Evolutionary conservation across 1,140 invertebrate species (phyloP), one percentile per base, ranked within the genome.

Genomic region (Plodia interpunctella): DNA sequence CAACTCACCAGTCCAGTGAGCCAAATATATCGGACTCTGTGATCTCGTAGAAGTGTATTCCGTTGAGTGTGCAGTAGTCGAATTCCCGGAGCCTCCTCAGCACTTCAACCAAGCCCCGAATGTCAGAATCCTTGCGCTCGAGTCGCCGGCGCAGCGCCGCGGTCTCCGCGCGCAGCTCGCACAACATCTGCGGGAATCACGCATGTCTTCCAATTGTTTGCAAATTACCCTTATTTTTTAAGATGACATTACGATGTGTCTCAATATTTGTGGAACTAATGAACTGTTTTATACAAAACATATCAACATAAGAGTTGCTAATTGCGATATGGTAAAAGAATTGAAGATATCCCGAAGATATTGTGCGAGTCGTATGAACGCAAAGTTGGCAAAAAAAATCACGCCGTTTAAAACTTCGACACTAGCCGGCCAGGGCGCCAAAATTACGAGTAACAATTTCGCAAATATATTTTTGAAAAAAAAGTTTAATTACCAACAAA

Each of bases 21-120:
- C 85, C 85, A 49, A 83, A 88, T 62, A 88, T 88, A 56, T 88
- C 82, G 0, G 76, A 80, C 51, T 88, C 74, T 6, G 83, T 83
- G 72, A 88, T 73, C 32, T 88, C 85, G 56, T 80, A 77, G 70
- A 88, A 88, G 64, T 81, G 82, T 65, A 88, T 87, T 13, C 74
- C 80, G 51, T 78, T 72, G 10, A 78, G 72, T 3, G 78, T 72
- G 69, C 75, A 76, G 61, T 70, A 65, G 70, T 86, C 83, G 54
- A 72, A 74, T 35, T 88, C 83, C 0, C 85, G 64, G n/a, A 88
- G 70, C 9, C 85, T 60, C 0, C 85, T 72, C 70, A 88, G 66
- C 55, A 88, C 74, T 62, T 87, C 83, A 20, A 87, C 50, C 55
- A 88, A 74, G 0, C 82, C 82, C 15, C 80, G 77, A 25, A 83